Evolutionary conservation across 2,797 vertebrate species (phyloP), one percentile per base, ranked within the genome.

Genomic region (Periparus ater): DNA sequence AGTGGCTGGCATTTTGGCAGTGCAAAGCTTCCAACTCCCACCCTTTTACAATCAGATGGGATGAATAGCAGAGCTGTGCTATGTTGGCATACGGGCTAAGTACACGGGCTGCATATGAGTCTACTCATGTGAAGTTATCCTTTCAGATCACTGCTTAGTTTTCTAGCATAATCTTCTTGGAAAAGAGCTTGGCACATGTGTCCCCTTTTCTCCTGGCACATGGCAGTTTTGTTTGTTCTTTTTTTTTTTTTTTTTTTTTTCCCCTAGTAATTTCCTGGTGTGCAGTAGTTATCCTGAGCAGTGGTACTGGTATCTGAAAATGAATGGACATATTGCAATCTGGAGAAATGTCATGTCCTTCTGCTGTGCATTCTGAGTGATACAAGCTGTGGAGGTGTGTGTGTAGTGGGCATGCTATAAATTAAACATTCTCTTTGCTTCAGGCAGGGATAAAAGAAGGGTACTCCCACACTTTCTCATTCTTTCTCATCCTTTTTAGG

Each of bases 1-100:
- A 44, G 90, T 82, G 81, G 91, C 79, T 95, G 87, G 55, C 65
- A 30, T 85, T 95, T 89, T 95, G 89, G 96, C 95, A 95, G 89
- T 3, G 2, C 60, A 72, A 67, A 85, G 82, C 93, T 88, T 94
- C 75, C 70, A 91, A 13, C 75, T 94, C 91, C 92, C 55, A 91
- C 63, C 85, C 89, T 93, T 91, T 89, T 78, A 55, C 61, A 77
- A 57, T 93, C 63, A 83, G 78, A 90, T 87, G 79, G 95, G 79
- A 90, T 96, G 92, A 96, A 88, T 60, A 91, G 85, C 72, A 89
- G 91, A 90, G 68, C 81, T 83, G 86, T 78, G 73, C 71, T 87
- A 13, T 94, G 66, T 87, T 95, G 94, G 95, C 95, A 88, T 75
- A 45, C 34, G 22, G 63, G 72, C 95, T 94, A 95, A 94, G 74